Percentiles rank a stretch among this genome's conserved stretches.
Conservation (phyloP, 2,888 invertebrate genomes). For the Limnephilus marmoratus region DNA sequence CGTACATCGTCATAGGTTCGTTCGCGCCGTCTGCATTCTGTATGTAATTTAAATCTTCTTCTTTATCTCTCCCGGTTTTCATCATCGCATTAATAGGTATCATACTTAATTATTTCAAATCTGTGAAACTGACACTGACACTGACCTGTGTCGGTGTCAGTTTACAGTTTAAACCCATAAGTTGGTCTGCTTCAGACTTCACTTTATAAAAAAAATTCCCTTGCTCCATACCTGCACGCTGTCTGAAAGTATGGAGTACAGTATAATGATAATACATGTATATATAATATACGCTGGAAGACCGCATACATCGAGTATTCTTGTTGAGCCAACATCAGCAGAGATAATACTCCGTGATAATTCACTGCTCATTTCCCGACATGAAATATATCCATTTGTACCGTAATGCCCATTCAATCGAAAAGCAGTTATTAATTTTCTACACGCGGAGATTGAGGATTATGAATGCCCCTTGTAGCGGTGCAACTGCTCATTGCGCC, state of each 20-base stretch:
- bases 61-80: too few species aligned
- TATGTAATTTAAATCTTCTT: too few species aligned
- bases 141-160: too few species aligned
- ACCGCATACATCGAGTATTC: constrained; percentile 21
- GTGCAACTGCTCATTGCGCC: neutral
- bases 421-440: constrained; percentile 29
- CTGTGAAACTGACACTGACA: too few species aligned
- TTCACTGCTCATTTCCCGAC: constrained; percentile 35
- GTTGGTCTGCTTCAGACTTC: neutral
- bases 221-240: neutral
- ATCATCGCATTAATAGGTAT: too few species aligned
- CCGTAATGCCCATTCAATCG: constrained; percentile 38
- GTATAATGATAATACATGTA: neutral
- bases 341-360: constrained; percentile 44
- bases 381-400: constrained; percentile 46
- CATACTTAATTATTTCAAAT: too few species aligned
- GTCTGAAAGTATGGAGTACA: neutral
- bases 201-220: neutral
- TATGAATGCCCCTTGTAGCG: neutral
- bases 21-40: too few species aligned
- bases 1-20: too few species aligned
- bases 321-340: constrained; percentile 36
- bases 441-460: constrained; percentile 8
- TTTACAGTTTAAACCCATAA: too few species aligned
- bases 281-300: neutral